Evolutionary conservation across 2,797 vertebrate species (phyloP), one percentile per base, ranked within the genome.

Genomic region (Bovichtus variegatus): DNA sequence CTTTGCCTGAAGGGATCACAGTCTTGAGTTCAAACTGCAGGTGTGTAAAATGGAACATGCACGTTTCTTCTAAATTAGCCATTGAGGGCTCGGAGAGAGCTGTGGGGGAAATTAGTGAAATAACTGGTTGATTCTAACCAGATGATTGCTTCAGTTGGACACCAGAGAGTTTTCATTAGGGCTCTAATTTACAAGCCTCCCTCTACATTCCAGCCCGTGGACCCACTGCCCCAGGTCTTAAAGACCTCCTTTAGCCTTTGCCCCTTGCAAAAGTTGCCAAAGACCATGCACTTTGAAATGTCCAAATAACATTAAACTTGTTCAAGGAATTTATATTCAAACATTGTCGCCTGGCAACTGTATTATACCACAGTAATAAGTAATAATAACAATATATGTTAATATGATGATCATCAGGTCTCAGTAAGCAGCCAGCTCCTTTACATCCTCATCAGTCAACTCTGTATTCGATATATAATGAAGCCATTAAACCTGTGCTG

Each of bases 41-140:
- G 97, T 98, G 97, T 97, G 97, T 96, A 94, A 96, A 97, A 95
- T 87, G 91, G 94, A 97, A 96, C 95, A 92, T 97, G 96, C 96
- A 95, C 95, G 96, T 97, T 95, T 97, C 95, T 95, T 95, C 95
- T 96, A 97, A 98, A 98, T 98, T 97, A 98, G 96, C 96, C 95
- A 95, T 96, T 96, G 96, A 97, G 96, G 95, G 95, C 96, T 96
- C 88, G 92, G 93, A 96, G 95, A 96, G 95, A 96, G 96, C 93
- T 94, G 96, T 92, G 92, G 95, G 95, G 96, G 96, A 98, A 98
- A 98, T 98, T 96, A 97, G 97, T 95, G 95, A 96, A 98, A 99
- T 98, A 98, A 98, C 97, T 94, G 96, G 95, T 96, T 99, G 97
- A 99, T 99, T 98, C 97, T 97, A 98, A 97, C 97, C 98, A 99